A percentile compares a stretch with the other conserved stretches of the same genome.
phyloP scores from a whole-genome alignment of 1,140 invertebrate genomes.

The Muscidifurax raptorellus region DNA sequence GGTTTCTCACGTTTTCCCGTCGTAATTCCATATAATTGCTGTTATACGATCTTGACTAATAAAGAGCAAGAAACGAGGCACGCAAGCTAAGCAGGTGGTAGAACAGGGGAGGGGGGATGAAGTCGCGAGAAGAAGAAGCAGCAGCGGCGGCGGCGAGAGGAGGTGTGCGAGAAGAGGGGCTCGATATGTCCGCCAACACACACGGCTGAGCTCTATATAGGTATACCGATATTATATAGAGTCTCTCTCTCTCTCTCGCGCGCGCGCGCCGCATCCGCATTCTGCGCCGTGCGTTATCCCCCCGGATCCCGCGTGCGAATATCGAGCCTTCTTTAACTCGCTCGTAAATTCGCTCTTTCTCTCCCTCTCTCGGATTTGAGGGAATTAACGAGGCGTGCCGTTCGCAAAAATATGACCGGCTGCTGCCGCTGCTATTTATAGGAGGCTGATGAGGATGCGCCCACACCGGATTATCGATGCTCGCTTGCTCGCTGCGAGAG shows the following conservation, averaged over 20 bases:
- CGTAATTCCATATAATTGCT: conserved; percentile 63
- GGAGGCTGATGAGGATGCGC: not conserved
- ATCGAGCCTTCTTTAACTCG: conserved; percentile 34
- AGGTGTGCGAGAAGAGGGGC: not conserved
- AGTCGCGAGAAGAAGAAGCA: conserved; percentile 26
- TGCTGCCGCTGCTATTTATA: conserved; percentile 2
- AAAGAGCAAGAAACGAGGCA: conserved; percentile 59
- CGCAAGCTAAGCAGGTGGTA: conserved; percentile 39
- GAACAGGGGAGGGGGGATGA: conserved; percentile 41
- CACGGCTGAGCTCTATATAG: not conserved
- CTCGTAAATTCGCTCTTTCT: conserved; percentile 31
- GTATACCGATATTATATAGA: not conserved
- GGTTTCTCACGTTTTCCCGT: conserved; percentile 54
- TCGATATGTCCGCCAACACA: conserved; percentile 10
- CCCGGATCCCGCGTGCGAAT: conserved; percentile 39
- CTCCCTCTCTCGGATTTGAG: not conserved
- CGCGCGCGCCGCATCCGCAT: conserved; percentile 56
- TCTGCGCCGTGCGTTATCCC: conserved; percentile 53
- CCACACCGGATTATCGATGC: conserved; percentile 15
- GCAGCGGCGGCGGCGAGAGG: conserved; percentile 28
- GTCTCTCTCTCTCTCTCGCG: not conserved
- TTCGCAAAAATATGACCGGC: conserved; percentile 20
- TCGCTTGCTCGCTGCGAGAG: not conserved
- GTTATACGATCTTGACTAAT: conserved; percentile 64
- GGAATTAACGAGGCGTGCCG: conserved; percentile 40